A percentile compares a stretch with the other conserved stretches of the same genome.
Conservation (phyloP, 2,113 vertebrate species). For the Myodes glareolus region DNA sequence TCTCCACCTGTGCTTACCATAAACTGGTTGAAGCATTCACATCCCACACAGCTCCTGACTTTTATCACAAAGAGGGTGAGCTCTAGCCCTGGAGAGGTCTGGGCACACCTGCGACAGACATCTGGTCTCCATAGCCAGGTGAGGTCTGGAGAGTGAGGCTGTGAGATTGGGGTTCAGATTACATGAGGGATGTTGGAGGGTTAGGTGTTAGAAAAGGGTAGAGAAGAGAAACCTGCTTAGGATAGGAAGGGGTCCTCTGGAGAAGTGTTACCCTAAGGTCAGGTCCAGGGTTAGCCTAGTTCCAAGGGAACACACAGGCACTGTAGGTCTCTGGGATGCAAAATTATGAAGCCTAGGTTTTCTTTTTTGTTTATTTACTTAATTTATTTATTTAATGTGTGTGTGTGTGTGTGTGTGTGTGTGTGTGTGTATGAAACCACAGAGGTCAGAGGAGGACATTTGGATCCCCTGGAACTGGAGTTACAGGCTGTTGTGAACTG, state of each 20-base stretch:
- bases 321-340: neutral
- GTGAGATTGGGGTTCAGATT: neutral
- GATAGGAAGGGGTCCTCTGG: neutral
- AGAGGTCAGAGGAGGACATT: neutral
- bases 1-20: conserved; percentile 21
- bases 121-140: neutral
- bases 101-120: neutral
- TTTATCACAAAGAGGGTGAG: neutral
- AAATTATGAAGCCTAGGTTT: neutral
- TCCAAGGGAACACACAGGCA: neutral
- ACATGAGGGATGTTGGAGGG: neutral
- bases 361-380: neutral
- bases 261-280: neutral
- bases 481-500: neutral
- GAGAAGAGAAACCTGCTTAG: neutral
- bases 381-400: neutral
- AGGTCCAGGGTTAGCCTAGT: neutral
- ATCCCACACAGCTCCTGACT: neutral
- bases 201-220: no score
- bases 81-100: neutral
- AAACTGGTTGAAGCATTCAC: conserved; percentile 7
- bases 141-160: neutral
- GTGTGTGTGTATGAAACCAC: neutral
- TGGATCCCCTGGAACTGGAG: neutral
- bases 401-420: neutral